Percentiles rank a stretch among this genome's conserved stretches.
Conservation (phyloP, 2,797 vertebrate genomes). For the Falco berigora region DNA sequence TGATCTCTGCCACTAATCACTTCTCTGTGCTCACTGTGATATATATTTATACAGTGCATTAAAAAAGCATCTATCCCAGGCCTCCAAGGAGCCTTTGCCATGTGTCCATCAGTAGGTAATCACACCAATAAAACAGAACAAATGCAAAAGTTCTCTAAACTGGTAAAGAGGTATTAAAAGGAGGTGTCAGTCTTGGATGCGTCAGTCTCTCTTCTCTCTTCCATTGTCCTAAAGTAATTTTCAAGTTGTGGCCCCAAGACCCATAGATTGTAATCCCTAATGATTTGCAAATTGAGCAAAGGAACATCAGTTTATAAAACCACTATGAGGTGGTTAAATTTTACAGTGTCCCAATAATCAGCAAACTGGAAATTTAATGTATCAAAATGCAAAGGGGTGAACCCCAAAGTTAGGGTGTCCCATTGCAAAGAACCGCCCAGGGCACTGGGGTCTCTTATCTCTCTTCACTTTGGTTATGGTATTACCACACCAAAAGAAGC, state of each 20-base stretch:
- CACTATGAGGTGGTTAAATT: background rate
- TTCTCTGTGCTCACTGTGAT: background rate
- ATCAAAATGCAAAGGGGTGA: background rate
- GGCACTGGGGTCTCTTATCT: background rate
- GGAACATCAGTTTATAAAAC: fast-evolving
- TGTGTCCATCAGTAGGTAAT: background rate
- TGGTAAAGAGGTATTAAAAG: background rate
- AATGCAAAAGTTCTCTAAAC: background rate
- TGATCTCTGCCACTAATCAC: background rate
- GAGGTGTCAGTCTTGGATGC: background rate
- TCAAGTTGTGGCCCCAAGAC: too few relatives aligned
- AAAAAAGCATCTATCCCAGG: background rate
- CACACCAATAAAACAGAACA: background rate
- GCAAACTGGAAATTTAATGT: background rate
- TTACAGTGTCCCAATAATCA: background rate
- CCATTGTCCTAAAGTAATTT: background rate
- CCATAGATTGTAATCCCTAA: background rate
- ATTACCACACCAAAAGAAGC: background rate
- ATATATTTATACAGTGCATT: background rate
- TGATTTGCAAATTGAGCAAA: background rate
- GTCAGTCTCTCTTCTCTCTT: background rate
- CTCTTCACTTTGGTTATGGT: background rate
- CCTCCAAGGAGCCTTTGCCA: background rate
- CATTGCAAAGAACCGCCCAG: background rate
- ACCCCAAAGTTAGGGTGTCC: background rate